Conservation (phyloP, 2,888 invertebrate species). For the Sminthurinus aureus region DNA sequence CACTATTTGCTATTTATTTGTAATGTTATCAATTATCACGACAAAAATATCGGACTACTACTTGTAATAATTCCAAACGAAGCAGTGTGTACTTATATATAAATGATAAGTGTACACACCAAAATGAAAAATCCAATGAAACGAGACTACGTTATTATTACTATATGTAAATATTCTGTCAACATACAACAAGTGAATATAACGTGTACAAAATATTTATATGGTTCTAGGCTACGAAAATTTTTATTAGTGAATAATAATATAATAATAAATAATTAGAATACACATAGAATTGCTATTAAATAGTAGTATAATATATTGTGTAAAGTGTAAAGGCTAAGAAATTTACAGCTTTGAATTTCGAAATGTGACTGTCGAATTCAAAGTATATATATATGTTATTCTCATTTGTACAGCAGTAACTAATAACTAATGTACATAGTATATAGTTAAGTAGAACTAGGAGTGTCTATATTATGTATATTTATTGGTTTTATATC, state of each 20-base stretch:
- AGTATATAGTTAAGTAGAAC: neutral
- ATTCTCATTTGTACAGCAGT: too few species aligned
- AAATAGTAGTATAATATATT: neutral
- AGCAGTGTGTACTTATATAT: neutral
- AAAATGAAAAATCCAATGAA: neutral
- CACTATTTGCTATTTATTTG: neutral
- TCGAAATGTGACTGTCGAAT: neutral
- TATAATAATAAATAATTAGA: neutral
- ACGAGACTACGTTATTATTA: neutral
- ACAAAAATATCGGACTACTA: constrained; percentile 13
- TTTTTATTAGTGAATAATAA: neutral
- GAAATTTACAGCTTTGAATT: neutral
- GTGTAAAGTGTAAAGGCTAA: neutral
- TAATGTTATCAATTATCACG: constrained; percentile 3
- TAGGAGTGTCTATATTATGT: too few species aligned
- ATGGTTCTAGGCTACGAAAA: neutral
- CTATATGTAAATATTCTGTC: neutral
- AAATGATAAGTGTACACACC: neutral
- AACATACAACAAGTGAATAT: constrained; percentile 13
- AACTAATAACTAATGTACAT: neutral
- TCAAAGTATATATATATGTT: too few species aligned
- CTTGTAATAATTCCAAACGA: neutral
- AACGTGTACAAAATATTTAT: constrained; percentile 23
- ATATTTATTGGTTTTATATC: neutral
- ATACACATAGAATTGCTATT: neutral